A percentile compares a stretch with the other conserved stretches of the same genome.
These are phyloP conservation scores for Pica pica DNA, from an alignment of 2,113 vertebrate genomes.

Conservation along the genomic window DNA sequence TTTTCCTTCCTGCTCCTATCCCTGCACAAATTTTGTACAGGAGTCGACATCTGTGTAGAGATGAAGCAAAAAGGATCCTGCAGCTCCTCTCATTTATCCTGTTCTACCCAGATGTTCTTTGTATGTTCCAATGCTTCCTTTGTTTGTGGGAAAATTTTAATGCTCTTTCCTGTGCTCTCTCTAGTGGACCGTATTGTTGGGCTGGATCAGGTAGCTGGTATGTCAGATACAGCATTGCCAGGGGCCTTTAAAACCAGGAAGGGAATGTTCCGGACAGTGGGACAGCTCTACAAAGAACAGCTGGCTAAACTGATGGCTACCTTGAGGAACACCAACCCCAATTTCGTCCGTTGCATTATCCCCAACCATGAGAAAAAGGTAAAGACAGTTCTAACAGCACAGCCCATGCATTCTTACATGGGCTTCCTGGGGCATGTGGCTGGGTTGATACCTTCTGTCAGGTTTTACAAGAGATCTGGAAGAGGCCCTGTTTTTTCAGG, in stretches of 20 bases:
- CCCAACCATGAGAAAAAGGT: slow-evolving; percentile 99
- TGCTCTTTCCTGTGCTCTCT: not conserved
- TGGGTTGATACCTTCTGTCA: not conserved
- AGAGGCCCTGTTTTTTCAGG: not conserved
- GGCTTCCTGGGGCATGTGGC: not conserved
- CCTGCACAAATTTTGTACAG: slow-evolving; percentile 58
- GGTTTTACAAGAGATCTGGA: not conserved
- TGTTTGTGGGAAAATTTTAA: not conserved
- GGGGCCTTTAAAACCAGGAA: slow-evolving; percentile 96
- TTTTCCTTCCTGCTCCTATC: slow-evolving; percentile 55
- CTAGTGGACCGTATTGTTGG: slow-evolving; percentile 97
- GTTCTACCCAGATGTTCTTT: slow-evolving; percentile 10
- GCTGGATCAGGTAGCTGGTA: slow-evolving; percentile 95
- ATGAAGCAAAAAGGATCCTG: slow-evolving; percentile 40
- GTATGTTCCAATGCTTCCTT: not conserved
- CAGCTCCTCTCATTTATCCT: slow-evolving; percentile 16
- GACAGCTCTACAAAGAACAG: slow-evolving; percentile 97
- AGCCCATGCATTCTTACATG: not conserved
- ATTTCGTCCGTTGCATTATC: slow-evolving; percentile 98
- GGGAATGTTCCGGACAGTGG: slow-evolving; percentile 97
- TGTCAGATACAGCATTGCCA: slow-evolving; percentile 86
- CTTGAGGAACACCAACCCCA: slow-evolving; percentile 95
- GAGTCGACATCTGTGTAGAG: slow-evolving; percentile 34
- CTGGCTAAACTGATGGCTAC: slow-evolving; percentile 98
- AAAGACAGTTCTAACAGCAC: not conserved